Conservation (phyloP, 2,888 invertebrate species). For the Macroteleia sp. region DNA sequence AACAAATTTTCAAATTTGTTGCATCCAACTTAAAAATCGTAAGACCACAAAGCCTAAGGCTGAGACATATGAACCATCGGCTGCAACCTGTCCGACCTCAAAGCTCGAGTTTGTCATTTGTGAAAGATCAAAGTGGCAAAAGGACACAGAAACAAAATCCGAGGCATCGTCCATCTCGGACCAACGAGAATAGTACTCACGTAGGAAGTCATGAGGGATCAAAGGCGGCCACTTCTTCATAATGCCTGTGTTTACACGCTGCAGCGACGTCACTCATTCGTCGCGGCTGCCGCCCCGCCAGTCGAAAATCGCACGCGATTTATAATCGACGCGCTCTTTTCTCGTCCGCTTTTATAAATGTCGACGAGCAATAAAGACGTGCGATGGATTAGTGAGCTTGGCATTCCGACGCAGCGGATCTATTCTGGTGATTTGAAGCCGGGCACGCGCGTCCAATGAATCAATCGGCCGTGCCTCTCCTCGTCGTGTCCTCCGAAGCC, state of each 20-base stretch:
- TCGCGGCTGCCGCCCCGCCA: constrained; percentile 2
- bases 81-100: constrained; percentile 7
- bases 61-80: constrained; percentile 17
- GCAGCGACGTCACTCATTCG: constrained; percentile 64
- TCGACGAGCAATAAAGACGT: constrained; percentile 81
- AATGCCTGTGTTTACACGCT: constrained; percentile 54
- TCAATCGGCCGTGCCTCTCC: constrained; percentile 78
- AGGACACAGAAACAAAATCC: constrained; percentile 1
- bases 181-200: constrained; percentile 37
- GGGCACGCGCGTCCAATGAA: constrained; percentile 84
- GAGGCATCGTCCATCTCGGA: constrained; percentile 33
- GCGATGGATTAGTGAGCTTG: constrained; percentile 81
- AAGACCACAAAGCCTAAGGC: too few relatives aligned
- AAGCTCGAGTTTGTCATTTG: constrained; percentile 37
- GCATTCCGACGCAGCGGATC: constrained; percentile 81
- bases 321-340: constrained; percentile 74
- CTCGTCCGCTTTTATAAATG: constrained; percentile 79
- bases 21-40: too few relatives aligned
- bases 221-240: constrained; percentile 57
- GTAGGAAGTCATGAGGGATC: constrained; percentile 46
- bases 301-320: constrained; percentile 68
- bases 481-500: constrained; percentile 53
- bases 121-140: constrained; percentile 43
- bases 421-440: constrained; percentile 84
- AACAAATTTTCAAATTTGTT: too few relatives aligned